phyloP scores from a whole-genome alignment of 1,140 invertebrate genomes.

The Trichonephila clavipes region DNA sequence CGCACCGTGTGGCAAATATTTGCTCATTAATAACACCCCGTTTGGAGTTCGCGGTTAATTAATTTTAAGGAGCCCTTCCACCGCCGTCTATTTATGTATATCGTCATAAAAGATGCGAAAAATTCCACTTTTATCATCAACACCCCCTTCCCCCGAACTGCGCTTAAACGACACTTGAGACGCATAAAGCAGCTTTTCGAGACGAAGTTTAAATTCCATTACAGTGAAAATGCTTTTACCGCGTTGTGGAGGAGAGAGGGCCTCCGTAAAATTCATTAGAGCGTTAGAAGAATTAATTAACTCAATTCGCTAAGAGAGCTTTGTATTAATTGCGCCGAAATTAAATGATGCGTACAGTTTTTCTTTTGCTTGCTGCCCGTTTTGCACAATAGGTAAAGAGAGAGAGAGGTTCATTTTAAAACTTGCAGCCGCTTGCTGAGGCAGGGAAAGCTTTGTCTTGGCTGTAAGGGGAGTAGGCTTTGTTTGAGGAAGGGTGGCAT shows the following conservation, averaged over 20 bases:
- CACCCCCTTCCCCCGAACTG: not conserved
- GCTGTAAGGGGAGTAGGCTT: constrained; percentile 29
- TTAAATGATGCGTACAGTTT: constrained; percentile 72
- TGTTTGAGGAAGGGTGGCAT: constrained; percentile 32
- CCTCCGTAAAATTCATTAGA: constrained; percentile 63
- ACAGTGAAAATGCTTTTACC: constrained; percentile 75
- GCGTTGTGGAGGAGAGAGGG: not conserved
- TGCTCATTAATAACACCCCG: constrained; percentile 72
- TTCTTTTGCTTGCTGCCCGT: constrained; percentile 58
- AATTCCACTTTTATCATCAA: constrained; percentile 50
- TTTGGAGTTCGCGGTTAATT: constrained; percentile 75
- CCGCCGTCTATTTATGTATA: constrained; percentile 57
- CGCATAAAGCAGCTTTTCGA: constrained; percentile 59
- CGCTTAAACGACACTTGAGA: constrained; percentile 69
- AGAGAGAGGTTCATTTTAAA: constrained; percentile 41
- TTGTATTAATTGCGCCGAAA: constrained; percentile 71
- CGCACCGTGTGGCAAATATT: constrained; percentile 20
- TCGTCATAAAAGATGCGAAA: constrained; percentile 67
- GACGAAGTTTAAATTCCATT: constrained; percentile 73
- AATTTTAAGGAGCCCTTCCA: constrained; percentile 5
- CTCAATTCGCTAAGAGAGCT: constrained; percentile 46
- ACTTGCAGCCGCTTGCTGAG: constrained; percentile 59
- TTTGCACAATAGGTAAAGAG: constrained; percentile 51
- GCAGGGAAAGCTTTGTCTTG: constrained; percentile 47
- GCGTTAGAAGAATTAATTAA: constrained; percentile 75